Evolutionary conservation across 2,888 invertebrate species (phyloP), one percentile per base, ranked within the genome.

Genomic region (Rotaria macrura): DNA sequence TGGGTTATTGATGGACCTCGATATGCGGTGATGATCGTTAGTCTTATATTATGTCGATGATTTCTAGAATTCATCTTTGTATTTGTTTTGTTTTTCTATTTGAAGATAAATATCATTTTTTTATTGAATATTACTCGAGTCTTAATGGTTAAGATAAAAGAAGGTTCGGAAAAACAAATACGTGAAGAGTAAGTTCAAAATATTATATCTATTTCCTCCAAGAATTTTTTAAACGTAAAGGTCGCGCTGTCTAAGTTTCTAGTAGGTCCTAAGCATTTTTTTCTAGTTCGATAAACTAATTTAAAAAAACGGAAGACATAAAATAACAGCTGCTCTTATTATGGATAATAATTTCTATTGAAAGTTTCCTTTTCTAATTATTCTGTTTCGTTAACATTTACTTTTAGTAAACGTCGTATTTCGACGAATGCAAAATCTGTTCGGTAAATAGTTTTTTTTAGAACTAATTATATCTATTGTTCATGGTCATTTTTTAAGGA

Each of bases 81-180:
- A n/a, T n/a, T n/a, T n/a, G n/a, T 25, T n/a, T 9, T 65, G 14
- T 29, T 29, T 34, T 65, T 34, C 9, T 47, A 1, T 14, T 17
- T 38, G 4, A 12, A 92, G 92, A 88, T 92, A 20, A 92, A 92
- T 88, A 87, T 91, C 12, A 87, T 90, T 85, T 92, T 92, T 88
- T 88, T 92, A 74, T 88, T 91, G 85, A 92, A 92, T 87, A 91
- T 92, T 25, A 91, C 92, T 40, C 90, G 92, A 84, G 91, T 92
- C 17, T 88, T 92, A 57, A 91, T 92, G 87, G 89, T 49, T 29
- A 83, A 83, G 52, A 83, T 83, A 2, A 47, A 83, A 83, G 52
- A 49, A 47, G 52, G 52, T 43, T 47, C 83, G 52, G 83, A 84
- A 55, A 84, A 84, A 55, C 52, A 54, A 54, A 10, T 54, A 20